These are phyloP conservation scores for Lochmaea crataegi DNA, from an alignment of 2,888 invertebrate species.

Conservation along the genomic window DNA sequence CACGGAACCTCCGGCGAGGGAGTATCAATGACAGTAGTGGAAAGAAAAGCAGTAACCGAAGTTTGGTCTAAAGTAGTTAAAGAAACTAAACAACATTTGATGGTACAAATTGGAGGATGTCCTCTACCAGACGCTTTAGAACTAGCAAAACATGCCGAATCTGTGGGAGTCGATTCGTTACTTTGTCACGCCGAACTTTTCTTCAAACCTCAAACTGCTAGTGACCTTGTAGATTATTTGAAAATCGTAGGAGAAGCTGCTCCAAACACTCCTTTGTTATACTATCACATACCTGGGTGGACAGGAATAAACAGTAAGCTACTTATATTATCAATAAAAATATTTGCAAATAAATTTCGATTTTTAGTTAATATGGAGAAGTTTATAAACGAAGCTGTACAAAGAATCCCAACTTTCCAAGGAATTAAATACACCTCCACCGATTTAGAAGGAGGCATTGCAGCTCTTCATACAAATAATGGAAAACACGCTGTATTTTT, in stretches of 20 bases:
- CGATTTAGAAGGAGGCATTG: constrained; percentile 75
- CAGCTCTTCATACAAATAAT: constrained; percentile 49
- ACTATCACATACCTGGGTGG: constrained; percentile 85
- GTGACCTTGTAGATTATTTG: constrained; percentile 76
- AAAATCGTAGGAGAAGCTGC: constrained; percentile 66
- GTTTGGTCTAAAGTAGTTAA: constrained; percentile 73
- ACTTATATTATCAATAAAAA: neutral
- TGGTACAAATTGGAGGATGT: constrained; percentile 81
- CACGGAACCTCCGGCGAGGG: constrained; percentile 87
- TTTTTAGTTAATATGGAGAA: constrained; percentile 78
- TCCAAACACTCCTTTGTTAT: constrained; percentile 77
- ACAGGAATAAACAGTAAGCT: constrained; percentile 79
- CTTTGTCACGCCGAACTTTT: constrained; percentile 82
- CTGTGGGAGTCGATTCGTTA: constrained; percentile 74
- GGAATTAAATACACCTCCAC: constrained; percentile 87
- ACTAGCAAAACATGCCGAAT: constrained; percentile 77
- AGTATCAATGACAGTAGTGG: constrained; percentile 72
- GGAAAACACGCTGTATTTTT: constrained; percentile 59
- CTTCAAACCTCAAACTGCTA: constrained; percentile 74
- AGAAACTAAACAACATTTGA: constrained; percentile 70
- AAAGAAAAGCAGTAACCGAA: constrained; percentile 75
- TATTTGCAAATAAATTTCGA: constrained; percentile 53
- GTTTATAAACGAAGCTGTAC: constrained; percentile 73
- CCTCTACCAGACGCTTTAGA: constrained; percentile 75
- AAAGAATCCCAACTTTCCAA: constrained; percentile 77